Base-by-base conservation (phyloP, 2,888 invertebrate genomes). In the Dexiosoma caninum region DNA sequence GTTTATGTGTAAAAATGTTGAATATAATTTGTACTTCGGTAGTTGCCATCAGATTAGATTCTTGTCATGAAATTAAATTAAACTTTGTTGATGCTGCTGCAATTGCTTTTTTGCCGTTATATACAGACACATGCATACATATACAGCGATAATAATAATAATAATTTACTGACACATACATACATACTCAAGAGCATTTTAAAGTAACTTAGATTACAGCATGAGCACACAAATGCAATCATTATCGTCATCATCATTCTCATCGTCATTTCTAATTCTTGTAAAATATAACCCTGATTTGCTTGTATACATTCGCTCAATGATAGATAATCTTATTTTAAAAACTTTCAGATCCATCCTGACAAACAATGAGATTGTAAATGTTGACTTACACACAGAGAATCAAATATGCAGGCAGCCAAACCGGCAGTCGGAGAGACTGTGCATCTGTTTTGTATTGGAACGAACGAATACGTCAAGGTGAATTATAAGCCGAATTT, bases 11-110 rank as follows among this genome's bases (percentile, higher is more conserved):
- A 40, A 70, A 72, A 76, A 77, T 81, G 77, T 72, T 81, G 69
- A 72, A 81, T 72, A 76, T 64, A 81, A 81, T 81, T 81, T 81
- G 64, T 75, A 59, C 72, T 77, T 81, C 59, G 81, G 81, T 77
- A 77, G 67, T 72, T 81, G 81, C 81, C 55, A 81, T 81, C 74
- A 72, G 77, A 77, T 81, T 77, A 81, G 81, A 81, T 72, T 77
- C 77, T 67, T 76, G 71, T 76, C 80, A 67, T 81, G 76, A 81
- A 81, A 81, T 81, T 81, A 81, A 81, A 81, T 77, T 81, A 72
- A 81, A 81, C 62, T 77, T 77, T 77, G 76, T 76, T 71, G 75
- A 23, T 69, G 69, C 44, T 16, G 55, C 71, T 32, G 60, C 35
- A 46, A 19, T 16, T 46, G 60, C 49, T 40, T 30, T n/a, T 66